phyloP scores from a whole-genome alignment of 1,140 invertebrate genomes.

The Leptinotarsa undecemlineata region DNA sequence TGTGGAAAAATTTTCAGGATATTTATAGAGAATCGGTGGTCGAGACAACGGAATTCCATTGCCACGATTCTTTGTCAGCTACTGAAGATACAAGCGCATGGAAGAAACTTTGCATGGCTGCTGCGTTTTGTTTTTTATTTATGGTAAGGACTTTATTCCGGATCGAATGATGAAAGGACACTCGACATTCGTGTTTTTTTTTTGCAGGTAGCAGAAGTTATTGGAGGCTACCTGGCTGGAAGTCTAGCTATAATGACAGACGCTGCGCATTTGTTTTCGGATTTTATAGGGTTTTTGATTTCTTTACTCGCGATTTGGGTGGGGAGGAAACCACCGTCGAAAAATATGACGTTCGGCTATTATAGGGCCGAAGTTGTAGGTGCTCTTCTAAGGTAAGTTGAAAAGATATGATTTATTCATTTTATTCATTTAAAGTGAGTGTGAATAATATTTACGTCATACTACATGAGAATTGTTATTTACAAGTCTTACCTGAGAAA shows the following conservation, averaged over 20 bases:
- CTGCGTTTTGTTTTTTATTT: conserved; percentile 65
- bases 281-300: conserved; percentile 81
- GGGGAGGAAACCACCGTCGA: conserved; percentile 66
- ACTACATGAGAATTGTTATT: too few relatives aligned
- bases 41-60: conserved; percentile 45
- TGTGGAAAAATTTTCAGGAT: conserved; percentile 28
- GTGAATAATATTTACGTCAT: too few relatives aligned
- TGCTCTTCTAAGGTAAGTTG: conserved; percentile 59
- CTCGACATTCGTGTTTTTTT: neutral
- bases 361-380: conserved; percentile 71
- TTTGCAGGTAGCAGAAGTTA: conserved; percentile 62
- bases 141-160: conserved; percentile 60
- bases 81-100: conserved; percentile 43
- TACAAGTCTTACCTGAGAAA: too few relatives aligned
- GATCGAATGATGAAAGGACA: neutral
- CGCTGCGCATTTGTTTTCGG: conserved; percentile 81
- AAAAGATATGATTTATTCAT: neutral
- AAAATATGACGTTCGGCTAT: conserved; percentile 79
- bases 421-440: too few relatives aligned
- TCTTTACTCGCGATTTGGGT: conserved; percentile 77
- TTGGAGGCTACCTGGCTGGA: conserved; percentile 78
- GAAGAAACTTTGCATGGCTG: conserved; percentile 61
- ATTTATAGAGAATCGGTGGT: conserved; percentile 32
- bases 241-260: conserved; percentile 84
- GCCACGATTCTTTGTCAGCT: conserved; percentile 40